Evolutionary conservation across 2,888 invertebrate species (phyloP).

Genomic region (Cartodere bifasciata): DNA sequence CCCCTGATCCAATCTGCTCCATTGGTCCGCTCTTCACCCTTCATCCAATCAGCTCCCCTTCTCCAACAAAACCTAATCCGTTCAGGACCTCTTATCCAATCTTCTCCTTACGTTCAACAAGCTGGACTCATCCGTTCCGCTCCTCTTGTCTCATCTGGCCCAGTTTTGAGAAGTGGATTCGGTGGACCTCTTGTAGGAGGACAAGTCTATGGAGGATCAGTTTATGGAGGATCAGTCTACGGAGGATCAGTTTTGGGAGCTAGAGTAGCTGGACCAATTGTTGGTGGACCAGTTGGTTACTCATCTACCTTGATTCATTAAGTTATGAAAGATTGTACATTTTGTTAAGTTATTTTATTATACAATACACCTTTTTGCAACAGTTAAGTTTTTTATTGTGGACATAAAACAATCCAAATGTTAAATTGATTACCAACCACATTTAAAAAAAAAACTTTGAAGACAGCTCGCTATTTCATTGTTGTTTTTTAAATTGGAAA

Average conservation of each 20-base stretch:
- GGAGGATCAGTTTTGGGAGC: background rate
- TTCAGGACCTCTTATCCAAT: background rate
- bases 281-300: slow-evolving; percentile 6
- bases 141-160: slow-evolving; percentile 13
- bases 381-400: too few species aligned
- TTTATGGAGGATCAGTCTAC: background rate
- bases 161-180: background rate
- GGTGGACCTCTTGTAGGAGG: background rate
- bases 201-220: background rate
- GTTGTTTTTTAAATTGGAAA: too few species aligned
- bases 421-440: too few species aligned
- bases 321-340: background rate
- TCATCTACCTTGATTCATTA: slow-evolving; percentile 8
- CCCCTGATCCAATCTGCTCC: slow-evolving; percentile 5
- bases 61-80: too few species aligned
- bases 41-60: background rate
- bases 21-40: background rate
- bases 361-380: too few species aligned
- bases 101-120: background rate
- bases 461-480: too few species aligned
- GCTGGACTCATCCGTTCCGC: slow-evolving; percentile 6
- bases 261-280: background rate
- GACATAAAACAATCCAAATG: too few species aligned
- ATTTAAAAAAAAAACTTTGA: too few species aligned
- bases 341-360: too few species aligned